Percentiles rank a stretch among this genome's conserved stretches.
phyloP scores from a whole-genome alignment of 2,113 vertebrate species.

The Regulus satrapa region DNA sequence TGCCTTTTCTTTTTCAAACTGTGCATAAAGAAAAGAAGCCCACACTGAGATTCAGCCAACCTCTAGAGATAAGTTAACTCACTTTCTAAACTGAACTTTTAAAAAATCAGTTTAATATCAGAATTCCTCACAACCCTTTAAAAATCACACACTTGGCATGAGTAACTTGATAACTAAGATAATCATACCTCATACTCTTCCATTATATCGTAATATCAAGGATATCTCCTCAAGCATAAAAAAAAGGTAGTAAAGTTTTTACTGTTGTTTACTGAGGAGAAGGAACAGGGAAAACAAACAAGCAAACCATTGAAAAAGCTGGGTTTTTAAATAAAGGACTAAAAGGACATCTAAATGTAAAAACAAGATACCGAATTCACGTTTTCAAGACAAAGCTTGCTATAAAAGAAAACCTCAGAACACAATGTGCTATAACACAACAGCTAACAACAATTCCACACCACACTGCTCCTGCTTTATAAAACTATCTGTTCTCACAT shows the following conservation, averaged over 20 bases:
- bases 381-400: background rate
- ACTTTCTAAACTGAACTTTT: background rate
- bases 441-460: background rate
- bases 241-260: background rate
- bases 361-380: background rate
- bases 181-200: background rate
- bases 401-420: background rate
- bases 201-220: background rate
- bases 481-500: background rate
- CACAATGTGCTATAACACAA: background rate
- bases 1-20: slow-evolving; percentile 80
- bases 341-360: background rate
- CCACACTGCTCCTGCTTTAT: background rate
- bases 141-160: background rate
- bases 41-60: background rate
- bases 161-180: background rate
- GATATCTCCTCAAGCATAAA: background rate
- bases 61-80: background rate
- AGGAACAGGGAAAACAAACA: background rate
- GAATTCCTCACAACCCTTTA: background rate
- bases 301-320: background rate
- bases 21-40: background rate
- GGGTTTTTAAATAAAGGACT: background rate
- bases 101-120: background rate
- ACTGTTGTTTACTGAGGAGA: background rate